A percentile compares a stretch with the other conserved stretches of the same genome.
phyloP scores from a whole-genome alignment of 2,888 invertebrate genomes.

The Gymnosoma rotundatum region DNA sequence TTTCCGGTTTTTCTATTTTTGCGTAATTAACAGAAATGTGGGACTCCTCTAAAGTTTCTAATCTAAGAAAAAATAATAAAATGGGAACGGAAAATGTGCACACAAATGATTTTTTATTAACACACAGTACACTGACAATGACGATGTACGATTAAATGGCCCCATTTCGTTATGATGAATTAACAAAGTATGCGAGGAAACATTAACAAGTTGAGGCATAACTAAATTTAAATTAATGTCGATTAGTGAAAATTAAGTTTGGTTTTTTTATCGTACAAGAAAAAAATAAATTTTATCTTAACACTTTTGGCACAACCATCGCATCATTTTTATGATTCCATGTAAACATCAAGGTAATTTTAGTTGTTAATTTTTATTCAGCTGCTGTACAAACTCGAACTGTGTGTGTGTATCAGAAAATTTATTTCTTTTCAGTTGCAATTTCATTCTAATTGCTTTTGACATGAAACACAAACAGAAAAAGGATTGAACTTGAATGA shows the following conservation, averaged over 20 bases:
- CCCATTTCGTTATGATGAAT: not conserved
- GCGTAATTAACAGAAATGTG: constrained; percentile 19
- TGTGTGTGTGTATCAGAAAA: not conserved
- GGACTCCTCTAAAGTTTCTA: too few species aligned
- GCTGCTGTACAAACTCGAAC: not conserved
- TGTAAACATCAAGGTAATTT: not conserved
- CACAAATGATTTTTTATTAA: not conserved
- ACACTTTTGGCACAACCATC: too few species aligned
- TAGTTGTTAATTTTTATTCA: constrained; percentile 19
- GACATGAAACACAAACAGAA: constrained; percentile 26
- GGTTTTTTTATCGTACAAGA: too few species aligned
- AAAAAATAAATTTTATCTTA: too few species aligned
- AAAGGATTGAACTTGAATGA: constrained; percentile 44
- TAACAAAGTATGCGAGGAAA: not conserved
- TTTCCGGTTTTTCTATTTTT: constrained; percentile 37
- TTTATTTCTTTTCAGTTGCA: constrained; percentile 11
- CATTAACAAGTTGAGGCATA: not conserved
- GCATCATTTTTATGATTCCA: too few species aligned
- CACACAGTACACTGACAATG: not conserved
- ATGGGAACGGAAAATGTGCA: constrained; percentile 16
- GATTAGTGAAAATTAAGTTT: too few species aligned
- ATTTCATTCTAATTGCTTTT: constrained; percentile 46
- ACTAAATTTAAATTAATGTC: too few species aligned
- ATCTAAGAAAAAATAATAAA: constrained; percentile 3
- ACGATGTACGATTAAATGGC: not conserved